phyloP scores from a whole-genome alignment of 2,797 vertebrate species.

The Sebastes oblongus region DNA sequence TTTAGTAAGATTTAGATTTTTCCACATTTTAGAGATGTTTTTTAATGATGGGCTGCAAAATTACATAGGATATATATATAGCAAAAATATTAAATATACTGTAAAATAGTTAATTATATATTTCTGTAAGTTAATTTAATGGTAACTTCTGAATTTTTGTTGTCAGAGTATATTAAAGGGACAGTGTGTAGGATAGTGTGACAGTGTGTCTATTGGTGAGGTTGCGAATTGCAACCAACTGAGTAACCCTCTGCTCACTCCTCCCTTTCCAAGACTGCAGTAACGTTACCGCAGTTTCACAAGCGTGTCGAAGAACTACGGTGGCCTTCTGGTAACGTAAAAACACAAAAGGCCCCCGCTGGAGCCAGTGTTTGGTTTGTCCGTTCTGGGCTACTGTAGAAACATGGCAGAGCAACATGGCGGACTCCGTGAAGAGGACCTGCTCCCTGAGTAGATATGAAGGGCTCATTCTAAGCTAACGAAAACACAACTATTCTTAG shows the following conservation, averaged over 20 bases:
- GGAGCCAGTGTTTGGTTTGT: too few relatives aligned
- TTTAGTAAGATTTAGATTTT: background rate
- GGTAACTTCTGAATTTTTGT: background rate
- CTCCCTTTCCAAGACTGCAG: too few relatives aligned
- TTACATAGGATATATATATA: background rate
- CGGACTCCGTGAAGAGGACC: too few relatives aligned
- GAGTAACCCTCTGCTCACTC: rapidly evolving
- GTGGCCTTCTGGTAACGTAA: rapidly evolving
- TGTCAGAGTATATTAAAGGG: background rate
- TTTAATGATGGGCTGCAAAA: background rate
- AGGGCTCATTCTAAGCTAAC: too few relatives aligned
- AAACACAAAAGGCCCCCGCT: rapidly evolving
- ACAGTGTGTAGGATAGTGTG: too few relatives aligned
- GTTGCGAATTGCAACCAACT: too few relatives aligned
- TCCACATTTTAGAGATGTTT: background rate
- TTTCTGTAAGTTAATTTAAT: background rate
- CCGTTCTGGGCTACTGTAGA: too few relatives aligned
- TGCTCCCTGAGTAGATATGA: rapidly evolving
- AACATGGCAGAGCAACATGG: too few relatives aligned
- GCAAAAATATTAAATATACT: background rate
- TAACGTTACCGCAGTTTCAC: too few relatives aligned
- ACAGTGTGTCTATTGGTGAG: too few relatives aligned
- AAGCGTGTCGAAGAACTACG: rapidly evolving
- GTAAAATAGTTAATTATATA: background rate
- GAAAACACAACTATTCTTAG: too few relatives aligned